Evolutionary conservation across 1,140 invertebrate genomes (phyloP).

Genomic region (Tetranychus cinnabarinus): DNA sequence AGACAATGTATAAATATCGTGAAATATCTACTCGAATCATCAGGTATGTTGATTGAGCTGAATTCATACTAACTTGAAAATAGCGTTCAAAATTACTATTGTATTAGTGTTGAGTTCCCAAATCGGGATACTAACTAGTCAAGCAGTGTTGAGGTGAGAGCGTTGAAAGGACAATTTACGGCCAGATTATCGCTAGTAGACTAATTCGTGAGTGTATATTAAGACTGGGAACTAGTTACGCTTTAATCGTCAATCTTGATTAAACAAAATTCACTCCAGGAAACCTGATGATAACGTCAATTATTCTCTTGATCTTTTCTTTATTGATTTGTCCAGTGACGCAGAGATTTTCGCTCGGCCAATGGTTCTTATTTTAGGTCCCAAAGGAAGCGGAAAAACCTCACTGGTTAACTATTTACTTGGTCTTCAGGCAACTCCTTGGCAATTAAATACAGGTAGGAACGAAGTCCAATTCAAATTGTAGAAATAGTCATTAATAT

Average conservation of each 20-base stretch:
- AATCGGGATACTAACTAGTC: too few species aligned
- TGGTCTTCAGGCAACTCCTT: constrained; percentile 55
- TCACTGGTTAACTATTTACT: constrained; percentile 78
- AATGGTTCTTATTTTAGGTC: constrained; percentile 71
- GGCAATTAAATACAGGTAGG: constrained; percentile 58
- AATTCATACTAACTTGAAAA: not conserved
- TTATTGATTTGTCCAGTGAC: constrained; percentile 27
- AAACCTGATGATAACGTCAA: not conserved
- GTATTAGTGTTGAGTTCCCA: not conserved
- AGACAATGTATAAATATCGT: constrained; percentile 66
- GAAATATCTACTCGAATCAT: constrained; percentile 56
- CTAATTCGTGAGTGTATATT: too few species aligned
- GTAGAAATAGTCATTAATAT: not conserved
- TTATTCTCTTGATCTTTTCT: not conserved
- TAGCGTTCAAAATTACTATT: not conserved
- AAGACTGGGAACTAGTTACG: too few species aligned
- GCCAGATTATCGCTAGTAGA: too few species aligned
- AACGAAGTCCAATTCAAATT: not conserved
- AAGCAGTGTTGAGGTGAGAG: too few species aligned
- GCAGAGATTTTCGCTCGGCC: constrained; percentile 86
- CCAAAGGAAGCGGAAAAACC: constrained; percentile 85
- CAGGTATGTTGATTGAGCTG: constrained; percentile 6
- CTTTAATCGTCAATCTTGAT: not conserved
- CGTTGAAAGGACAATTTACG: too few species aligned
- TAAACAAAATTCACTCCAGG: not conserved